These are phyloP conservation scores for Drosophila ustulata DNA, from an alignment of 2,888 invertebrate species.

Conservation along the genomic window DNA sequence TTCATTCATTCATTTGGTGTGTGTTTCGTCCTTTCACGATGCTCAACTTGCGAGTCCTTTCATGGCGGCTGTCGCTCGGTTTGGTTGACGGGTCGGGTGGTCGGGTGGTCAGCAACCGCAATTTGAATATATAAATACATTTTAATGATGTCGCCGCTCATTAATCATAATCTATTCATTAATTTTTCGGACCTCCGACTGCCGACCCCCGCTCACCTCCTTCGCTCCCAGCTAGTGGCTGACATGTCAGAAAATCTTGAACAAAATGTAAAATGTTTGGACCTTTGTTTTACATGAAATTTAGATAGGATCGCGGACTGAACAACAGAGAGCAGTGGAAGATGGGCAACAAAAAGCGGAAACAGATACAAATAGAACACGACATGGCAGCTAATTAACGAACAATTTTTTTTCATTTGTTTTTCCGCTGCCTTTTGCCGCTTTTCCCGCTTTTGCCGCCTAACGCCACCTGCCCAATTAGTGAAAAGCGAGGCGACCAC, in stretches of 20 bases:
- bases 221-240: constrained; percentile 23
- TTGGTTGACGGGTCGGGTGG: not conserved
- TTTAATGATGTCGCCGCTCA: constrained; percentile 80
- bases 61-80: constrained; percentile 31
- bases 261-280: constrained; percentile 59
- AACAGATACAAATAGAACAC: constrained; percentile 52
- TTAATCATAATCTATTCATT: constrained; percentile 81
- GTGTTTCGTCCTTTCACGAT: constrained; percentile 32
- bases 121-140: constrained; percentile 80
- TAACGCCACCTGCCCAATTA: constrained; percentile 73
- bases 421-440: not conserved
- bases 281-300: constrained; percentile 70
- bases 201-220: not conserved
- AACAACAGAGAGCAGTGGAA: constrained; percentile 5
- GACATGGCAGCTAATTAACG: constrained; percentile 77
- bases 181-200: constrained; percentile 58
- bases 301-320: constrained; percentile 65
- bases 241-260: constrained; percentile 64
- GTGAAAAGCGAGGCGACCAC: constrained; percentile 45
- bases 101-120: constrained; percentile 70
- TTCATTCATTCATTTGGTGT: constrained; percentile 47
- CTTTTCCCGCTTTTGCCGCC: not conserved
- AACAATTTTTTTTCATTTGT: constrained; percentile 36
- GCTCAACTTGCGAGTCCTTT: too few species aligned
- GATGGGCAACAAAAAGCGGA: constrained; percentile 9